Conservation (phyloP, 2,797 vertebrate species). For the Dicrostonyx torquatus region DNA sequence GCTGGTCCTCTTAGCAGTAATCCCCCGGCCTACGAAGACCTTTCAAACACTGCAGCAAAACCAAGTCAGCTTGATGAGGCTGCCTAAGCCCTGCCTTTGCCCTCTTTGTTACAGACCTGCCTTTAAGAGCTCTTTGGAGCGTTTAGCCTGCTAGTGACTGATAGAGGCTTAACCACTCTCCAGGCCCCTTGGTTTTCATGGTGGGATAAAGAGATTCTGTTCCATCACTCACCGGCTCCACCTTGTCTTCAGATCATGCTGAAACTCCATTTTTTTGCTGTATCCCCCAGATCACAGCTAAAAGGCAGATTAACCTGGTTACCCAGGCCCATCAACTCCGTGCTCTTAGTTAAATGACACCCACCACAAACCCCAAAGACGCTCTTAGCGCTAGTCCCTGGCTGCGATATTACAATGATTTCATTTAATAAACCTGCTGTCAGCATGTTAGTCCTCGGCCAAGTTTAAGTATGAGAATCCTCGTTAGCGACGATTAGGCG, state of each 20-base stretch:
- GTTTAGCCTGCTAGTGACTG: constrained; percentile 26
- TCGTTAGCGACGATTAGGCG: constrained; percentile 43
- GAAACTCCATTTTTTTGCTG: constrained; percentile 80
- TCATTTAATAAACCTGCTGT: constrained; percentile 55
- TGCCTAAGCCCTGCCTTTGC: neutral
- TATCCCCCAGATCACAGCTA: constrained; percentile 74
- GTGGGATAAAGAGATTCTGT: constrained; percentile 63
- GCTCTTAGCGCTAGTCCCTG: neutral
- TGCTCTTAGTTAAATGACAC: constrained; percentile 22
- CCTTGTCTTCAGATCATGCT: constrained; percentile 74
- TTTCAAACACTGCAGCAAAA: neutral
- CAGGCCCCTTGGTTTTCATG: constrained; percentile 53
- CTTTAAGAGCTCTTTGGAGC: neutral
- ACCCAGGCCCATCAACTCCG: neutral
- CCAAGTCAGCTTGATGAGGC: neutral
- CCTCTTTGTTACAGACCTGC: neutral
- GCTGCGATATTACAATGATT: constrained; percentile 23
- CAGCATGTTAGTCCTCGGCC: constrained; percentile 59
- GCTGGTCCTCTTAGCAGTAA: neutral
- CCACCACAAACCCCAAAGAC: neutral
- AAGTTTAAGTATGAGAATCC: constrained; percentile 44
- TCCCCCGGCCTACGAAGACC: neutral
- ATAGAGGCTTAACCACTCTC: constrained; percentile 39
- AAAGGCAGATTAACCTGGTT: constrained; percentile 81
- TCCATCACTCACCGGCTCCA: constrained; percentile 74